Conservation (phyloP, 2,888 invertebrate species). For the Synergus laeviventris region DNA sequence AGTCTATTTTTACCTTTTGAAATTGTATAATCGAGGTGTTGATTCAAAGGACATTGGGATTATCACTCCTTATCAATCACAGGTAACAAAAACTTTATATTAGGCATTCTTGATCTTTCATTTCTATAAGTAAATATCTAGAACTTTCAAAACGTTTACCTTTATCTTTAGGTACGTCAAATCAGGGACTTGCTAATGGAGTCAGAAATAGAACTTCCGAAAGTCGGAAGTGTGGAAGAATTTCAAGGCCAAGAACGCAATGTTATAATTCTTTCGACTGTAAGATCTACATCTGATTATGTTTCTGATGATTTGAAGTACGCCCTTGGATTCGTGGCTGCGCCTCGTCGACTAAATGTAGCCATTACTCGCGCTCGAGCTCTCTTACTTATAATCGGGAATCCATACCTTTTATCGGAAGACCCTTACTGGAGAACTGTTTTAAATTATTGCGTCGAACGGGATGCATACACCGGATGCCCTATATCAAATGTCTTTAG, state of each 20-base stretch:
- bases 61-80: conserved; percentile 94
- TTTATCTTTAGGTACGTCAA: conserved; percentile 79
- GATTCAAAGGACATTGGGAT: conserved; percentile 87
- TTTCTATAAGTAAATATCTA: background rate
- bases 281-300: conserved; percentile 77
- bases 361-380: conserved; percentile 90
- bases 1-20: conserved; percentile 81
- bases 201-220: conserved; percentile 78
- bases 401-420: conserved; percentile 83
- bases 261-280: conserved; percentile 86
- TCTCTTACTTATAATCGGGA: conserved; percentile 88
- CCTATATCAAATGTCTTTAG: conserved; percentile 73
- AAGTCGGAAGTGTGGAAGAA: conserved; percentile 90
- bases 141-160: conserved; percentile 42
- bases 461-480: conserved; percentile 84
- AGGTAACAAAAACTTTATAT: conserved; percentile 79
- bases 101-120: background rate
- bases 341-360: conserved; percentile 91
- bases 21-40: conserved; percentile 83
- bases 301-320: conserved; percentile 76
- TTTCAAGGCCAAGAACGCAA: conserved; percentile 90
- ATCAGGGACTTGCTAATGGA: conserved; percentile 79
- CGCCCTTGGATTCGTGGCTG: conserved; percentile 85
- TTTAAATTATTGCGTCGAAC: conserved; percentile 80
- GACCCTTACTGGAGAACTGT: conserved; percentile 85